Conservation (phyloP, 1,140 invertebrate species). For the Lerema accius region DNA sequence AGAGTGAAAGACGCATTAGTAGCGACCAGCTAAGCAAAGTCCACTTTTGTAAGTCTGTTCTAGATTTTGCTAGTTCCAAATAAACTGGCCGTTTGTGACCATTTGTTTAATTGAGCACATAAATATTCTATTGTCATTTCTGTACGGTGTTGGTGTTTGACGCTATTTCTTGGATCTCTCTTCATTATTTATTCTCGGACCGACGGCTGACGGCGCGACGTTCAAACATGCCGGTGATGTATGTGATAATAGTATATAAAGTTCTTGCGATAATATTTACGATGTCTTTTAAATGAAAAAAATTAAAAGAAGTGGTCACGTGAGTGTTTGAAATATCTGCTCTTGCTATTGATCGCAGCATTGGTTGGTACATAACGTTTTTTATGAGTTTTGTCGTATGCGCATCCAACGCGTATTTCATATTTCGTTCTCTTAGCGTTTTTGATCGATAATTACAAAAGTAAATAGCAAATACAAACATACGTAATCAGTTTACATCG, state of each 20-base stretch:
- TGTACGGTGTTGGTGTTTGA: constrained; percentile 6
- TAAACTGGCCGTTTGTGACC: not conserved
- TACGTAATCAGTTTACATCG: no score
- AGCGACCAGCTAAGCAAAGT: not conserved
- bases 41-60: not conserved
- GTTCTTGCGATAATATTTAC: not conserved
- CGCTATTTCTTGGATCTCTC: not conserved
- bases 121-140: constrained; percentile 4
- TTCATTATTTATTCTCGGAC: not conserved
- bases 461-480: no score
- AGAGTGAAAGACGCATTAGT: no score
- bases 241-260: not conserved
- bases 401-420: no score
- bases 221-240: not conserved
- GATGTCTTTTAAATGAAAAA: no score
- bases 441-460: no score
- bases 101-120: constrained; percentile 7
- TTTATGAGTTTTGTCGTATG: no score
- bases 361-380: no score
- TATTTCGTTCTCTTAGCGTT: no score
- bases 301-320: no score
- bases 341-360: no score
- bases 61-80: not conserved
- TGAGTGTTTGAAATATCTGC: no score
- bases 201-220: not conserved